Base-by-base conservation (phyloP, 2,113 vertebrate genomes). In the Prolemur simus region DNA sequence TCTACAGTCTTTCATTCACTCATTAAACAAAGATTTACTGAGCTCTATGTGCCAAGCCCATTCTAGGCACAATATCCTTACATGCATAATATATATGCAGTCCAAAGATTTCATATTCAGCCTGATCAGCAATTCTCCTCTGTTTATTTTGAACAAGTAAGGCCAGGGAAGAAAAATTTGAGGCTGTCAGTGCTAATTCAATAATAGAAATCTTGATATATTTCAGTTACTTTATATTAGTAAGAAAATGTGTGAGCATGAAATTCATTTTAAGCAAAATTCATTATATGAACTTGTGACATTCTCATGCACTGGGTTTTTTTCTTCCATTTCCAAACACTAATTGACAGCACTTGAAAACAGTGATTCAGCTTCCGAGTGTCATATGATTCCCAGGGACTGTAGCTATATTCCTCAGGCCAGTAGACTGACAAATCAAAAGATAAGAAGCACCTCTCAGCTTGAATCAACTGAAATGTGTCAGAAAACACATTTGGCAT, bases 401-500 rank as follows among this genome's bases (percentile, higher is more conserved):
- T 56, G 21, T 5, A 92, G 34, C 52, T 87, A 13, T 71, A 94
- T 96, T 81, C 97, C 90, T 96, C 89, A 94, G 85, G 91, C 83
- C 58, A 87, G 93, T 6, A 96, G 42, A 66, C 87, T 37, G 15
- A 97, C 92, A 95, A 97, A 93, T 78, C 87, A 81, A 76, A 97
- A 97, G 95, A 97, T 96, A 96, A 97, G 89, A 95, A 95, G 60
- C 11, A 97, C 96, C 96, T 89, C 73, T 96, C 96, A 94, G 66
- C 77, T 8, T 83, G 17, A 97, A 27, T 78, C 94, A 98, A 97
- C 87, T 97, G 32, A 97, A 97, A 98, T 95, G 52, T 68, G 91
- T 93, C 94, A 97, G 74, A 98, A 98, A 98, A 89, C 92, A 92
- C 29, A 97, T 78, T 96, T 97, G 97, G 95, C 42, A 91, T 80